Conservation (phyloP, 2,113 vertebrate species). For the Puma concolor region DNA sequence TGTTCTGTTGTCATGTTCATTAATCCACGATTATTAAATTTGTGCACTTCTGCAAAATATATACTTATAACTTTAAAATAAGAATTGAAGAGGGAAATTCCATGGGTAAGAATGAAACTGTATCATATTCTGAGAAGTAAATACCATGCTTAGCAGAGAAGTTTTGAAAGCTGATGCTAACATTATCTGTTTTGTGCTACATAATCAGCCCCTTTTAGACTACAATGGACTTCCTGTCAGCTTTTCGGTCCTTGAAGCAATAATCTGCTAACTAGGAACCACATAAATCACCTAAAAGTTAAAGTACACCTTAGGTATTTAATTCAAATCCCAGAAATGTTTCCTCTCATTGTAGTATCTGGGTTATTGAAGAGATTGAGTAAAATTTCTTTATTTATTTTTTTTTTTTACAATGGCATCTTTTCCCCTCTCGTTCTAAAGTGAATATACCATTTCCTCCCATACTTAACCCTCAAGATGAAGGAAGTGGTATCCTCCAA, state of each 20-base stretch:
- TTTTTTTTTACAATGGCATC: neutral
- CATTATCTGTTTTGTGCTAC: neutral
- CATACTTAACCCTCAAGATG: neutral
- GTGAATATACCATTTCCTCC: neutral
- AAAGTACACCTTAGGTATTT: neutral
- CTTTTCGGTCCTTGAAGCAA: neutral
- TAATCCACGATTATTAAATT: neutral
- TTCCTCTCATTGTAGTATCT: neutral
- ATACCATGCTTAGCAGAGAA: neutral
- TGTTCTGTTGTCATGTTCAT: neutral
- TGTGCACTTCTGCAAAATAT: neutral
- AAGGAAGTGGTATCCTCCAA: neutral
- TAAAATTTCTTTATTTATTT: neutral
- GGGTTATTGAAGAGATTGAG: neutral
- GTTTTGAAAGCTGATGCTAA: neutral
- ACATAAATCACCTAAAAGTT: neutral
- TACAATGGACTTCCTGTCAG: neutral
- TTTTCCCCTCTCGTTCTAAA: neutral
- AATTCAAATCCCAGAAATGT: neutral
- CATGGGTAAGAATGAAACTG: conserved; percentile 14
- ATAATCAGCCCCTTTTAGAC: conserved; percentile 10
- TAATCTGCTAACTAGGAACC: conserved; percentile 10
- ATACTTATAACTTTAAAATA: neutral
- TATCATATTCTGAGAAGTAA: neutral
- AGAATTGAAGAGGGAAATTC: neutral